Evolutionary conservation across 2,797 vertebrate genomes (phyloP).

Genomic region (Protonibea diacanthus): DNA sequence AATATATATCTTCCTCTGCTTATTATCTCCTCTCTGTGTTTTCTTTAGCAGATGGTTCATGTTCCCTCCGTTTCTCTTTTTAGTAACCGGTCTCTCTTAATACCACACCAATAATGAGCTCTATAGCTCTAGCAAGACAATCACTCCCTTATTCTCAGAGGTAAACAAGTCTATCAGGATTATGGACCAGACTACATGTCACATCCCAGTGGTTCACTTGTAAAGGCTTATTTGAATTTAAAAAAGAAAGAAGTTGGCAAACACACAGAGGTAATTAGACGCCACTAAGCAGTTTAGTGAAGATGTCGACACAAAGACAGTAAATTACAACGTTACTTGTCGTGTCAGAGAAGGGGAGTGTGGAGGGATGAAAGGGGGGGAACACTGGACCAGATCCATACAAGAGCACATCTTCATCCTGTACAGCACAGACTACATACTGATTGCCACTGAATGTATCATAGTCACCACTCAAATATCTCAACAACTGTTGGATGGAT

Average conservation of each 20-base stretch:
- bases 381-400: background rate
- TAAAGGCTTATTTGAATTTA: slow-evolving; percentile 56
- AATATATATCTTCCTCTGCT: too few relatives aligned
- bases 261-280: slow-evolving; percentile 58
- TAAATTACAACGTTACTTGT: slow-evolving; percentile 49
- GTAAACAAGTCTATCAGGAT: slow-evolving; percentile 60
- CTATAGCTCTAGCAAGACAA: slow-evolving; percentile 34
- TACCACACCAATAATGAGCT: slow-evolving; percentile 45
- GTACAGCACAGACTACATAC: too few relatives aligned
- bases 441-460: too few relatives aligned
- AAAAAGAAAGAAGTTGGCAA: slow-evolving; percentile 44
- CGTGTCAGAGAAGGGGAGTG: background rate
- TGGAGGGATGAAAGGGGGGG: background rate
- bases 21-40: background rate
- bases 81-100: slow-evolving; percentile 15
- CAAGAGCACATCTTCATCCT: too few relatives aligned
- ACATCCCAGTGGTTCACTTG: slow-evolving; percentile 52
- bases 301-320: slow-evolving; percentile 48
- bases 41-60: slow-evolving; percentile 12
- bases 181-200: slow-evolving; percentile 51
- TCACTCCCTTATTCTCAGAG: slow-evolving; percentile 25
- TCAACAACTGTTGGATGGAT: too few relatives aligned
- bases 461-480: too few relatives aligned
- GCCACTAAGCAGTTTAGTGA: slow-evolving; percentile 53
- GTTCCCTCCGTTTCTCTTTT: slow-evolving; percentile 14